Percentiles rank a stretch among this genome's conserved stretches.
These are phyloP conservation scores for Papilio protenor DNA, from an alignment of 2,888 invertebrate species.

Conservation along the genomic window DNA sequence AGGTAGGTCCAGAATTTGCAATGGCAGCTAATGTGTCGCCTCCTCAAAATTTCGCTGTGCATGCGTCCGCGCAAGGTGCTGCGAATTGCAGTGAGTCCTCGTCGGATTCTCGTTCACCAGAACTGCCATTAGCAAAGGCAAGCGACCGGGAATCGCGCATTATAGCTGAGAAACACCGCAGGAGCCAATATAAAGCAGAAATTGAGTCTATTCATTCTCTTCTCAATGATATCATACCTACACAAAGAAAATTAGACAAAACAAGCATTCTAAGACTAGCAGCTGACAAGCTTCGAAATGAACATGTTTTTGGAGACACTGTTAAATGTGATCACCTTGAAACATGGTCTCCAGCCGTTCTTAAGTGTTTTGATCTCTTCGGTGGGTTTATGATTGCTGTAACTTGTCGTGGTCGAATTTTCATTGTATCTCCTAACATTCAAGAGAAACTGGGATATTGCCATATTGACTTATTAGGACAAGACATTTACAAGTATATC, in stretches of 20 bases:
- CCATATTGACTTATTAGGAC: conserved; percentile 95
- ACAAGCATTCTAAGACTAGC: conserved; percentile 94
- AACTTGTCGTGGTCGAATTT: conserved; percentile 92
- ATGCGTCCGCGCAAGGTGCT: conserved; percentile 45
- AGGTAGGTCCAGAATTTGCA: conserved; percentile 63
- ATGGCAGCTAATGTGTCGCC: conserved; percentile 63
- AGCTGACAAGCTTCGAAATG: conserved; percentile 92
- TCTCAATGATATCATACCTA: conserved; percentile 92
- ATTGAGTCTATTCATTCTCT: conserved; percentile 92
- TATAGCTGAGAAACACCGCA: conserved; percentile 94
- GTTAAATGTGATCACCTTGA: conserved; percentile 77
- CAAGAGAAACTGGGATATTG: conserved; percentile 94
- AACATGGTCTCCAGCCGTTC: conserved; percentile 84
- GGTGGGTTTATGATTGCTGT: conserved; percentile 93
- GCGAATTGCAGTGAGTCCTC: conserved; percentile 74
- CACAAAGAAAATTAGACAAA: conserved; percentile 94
- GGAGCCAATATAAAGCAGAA: conserved; percentile 94
- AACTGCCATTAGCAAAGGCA: conserved; percentile 77
- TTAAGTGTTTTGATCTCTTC: conserved; percentile 86
- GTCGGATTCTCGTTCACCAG: conserved; percentile 76
- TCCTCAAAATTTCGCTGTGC: conserved; percentile 59
- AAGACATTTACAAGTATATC: conserved; percentile 92
- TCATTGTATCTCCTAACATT: conserved; percentile 93
- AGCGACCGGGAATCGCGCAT: conserved; percentile 93
- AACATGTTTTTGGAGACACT: conserved; percentile 87